Conservation (phyloP, 2,797 vertebrate species). For the Helarctos malayanus region DNA sequence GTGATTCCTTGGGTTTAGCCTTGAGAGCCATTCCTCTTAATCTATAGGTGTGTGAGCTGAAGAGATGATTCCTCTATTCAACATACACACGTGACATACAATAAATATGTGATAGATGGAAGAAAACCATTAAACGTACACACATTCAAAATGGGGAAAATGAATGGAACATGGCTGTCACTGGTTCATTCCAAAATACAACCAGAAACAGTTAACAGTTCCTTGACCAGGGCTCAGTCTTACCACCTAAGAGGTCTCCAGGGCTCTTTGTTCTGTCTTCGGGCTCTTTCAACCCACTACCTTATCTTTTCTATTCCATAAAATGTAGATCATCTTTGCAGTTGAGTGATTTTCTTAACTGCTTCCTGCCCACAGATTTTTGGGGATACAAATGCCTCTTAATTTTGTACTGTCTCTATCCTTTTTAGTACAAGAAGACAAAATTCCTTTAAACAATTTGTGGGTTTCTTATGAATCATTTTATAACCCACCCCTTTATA, state of each 20-base stretch:
- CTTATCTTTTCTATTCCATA: background rate
- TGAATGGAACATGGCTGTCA: background rate
- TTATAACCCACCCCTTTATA: constrained; percentile 70
- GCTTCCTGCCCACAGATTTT: constrained; percentile 9
- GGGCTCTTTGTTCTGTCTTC: background rate
- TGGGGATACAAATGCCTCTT: background rate
- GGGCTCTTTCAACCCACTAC: background rate
- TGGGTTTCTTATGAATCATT: constrained; percentile 81
- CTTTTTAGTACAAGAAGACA: constrained; percentile 50
- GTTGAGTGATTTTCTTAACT: background rate
- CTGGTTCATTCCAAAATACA: background rate
- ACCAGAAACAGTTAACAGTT: background rate
- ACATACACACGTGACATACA: background rate
- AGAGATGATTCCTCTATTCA: background rate
- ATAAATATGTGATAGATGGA: background rate
- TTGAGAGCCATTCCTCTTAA: background rate
- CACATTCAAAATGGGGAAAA: background rate
- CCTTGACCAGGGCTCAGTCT: background rate
- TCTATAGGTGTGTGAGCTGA: background rate
- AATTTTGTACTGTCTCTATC: background rate
- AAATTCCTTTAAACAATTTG: constrained; percentile 78
- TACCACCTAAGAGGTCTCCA: background rate
- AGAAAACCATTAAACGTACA: background rate
- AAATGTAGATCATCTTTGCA: constrained; percentile 24
- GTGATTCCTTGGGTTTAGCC: background rate